phyloP scores from a whole-genome alignment of 2,888 invertebrate genomes.

The Polia nebulosa region DNA sequence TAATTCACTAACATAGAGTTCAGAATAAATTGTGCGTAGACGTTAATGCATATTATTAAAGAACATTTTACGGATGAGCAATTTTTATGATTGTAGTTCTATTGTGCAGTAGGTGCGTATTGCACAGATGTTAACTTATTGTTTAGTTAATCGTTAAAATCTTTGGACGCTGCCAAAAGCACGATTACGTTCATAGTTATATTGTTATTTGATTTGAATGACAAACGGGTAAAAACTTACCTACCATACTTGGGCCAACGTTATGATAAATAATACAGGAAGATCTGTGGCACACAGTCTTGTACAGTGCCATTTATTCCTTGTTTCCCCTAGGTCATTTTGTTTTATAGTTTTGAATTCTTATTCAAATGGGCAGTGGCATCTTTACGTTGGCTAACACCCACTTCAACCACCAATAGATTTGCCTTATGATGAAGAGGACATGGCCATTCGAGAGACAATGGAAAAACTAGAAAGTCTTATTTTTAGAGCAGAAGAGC shows the following conservation, averaged over 20 bases:
- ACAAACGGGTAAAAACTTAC: conserved; percentile 8
- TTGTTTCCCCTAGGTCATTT: neutral
- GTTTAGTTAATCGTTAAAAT: conserved; percentile 74
- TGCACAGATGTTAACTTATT: conserved; percentile 74
- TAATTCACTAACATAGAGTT: conserved; percentile 65
- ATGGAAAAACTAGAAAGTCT: neutral
- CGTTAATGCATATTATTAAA: conserved; percentile 83
- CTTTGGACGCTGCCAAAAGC: conserved; percentile 51
- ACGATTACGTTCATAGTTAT: conserved; percentile 35
- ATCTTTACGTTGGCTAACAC: too few species aligned
- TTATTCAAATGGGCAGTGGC: neutral
- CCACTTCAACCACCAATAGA: neutral
- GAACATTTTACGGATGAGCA: conserved; percentile 87
- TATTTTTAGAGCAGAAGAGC: too few species aligned
- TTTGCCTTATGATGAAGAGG: neutral
- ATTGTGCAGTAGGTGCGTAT: conserved; percentile 72
- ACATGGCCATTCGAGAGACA: neutral
- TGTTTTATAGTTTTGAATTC: neutral
- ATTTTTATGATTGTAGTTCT: conserved; percentile 86
- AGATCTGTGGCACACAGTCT: too few species aligned
- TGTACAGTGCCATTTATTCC: too few species aligned
- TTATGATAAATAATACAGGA: neutral
- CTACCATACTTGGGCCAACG: too few species aligned
- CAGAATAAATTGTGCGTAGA: conserved; percentile 47
- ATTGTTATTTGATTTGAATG: conserved; percentile 46